Percentiles rank a stretch among this genome's conserved stretches.
These are phyloP conservation scores for Bujurquina vittata DNA, from an alignment of 2,113 vertebrate species.

Conservation along the genomic window DNA sequence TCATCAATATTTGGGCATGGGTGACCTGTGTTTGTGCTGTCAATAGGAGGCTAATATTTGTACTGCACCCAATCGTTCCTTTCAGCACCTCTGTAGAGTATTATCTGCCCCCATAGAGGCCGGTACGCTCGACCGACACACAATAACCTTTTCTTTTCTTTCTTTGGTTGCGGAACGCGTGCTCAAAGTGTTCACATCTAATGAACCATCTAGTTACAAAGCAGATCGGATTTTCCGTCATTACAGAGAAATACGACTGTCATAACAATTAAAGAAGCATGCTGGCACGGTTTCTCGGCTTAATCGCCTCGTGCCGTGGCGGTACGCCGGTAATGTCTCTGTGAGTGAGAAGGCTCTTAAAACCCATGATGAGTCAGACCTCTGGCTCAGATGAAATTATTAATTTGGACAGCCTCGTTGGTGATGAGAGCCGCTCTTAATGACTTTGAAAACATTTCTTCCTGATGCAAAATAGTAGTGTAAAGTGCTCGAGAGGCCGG, in stretches of 20 bases:
- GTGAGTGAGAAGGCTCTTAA: too few species aligned
- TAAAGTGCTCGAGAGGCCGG: not conserved
- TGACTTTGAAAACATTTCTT: not conserved
- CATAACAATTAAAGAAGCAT: not conserved
- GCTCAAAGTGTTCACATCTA: not conserved
- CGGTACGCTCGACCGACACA: not conserved
- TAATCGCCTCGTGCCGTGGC: not conserved
- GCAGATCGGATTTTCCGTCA: not conserved
- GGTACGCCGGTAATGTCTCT: not conserved
- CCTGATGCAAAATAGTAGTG: not conserved
- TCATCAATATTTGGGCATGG: constrained; percentile 41
- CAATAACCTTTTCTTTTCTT: too few species aligned
- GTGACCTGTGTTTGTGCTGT: not conserved
- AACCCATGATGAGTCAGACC: not conserved
- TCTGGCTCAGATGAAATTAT: not conserved
- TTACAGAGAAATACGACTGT: not conserved
- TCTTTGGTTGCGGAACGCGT: too few species aligned
- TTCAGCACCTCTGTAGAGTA: not conserved
- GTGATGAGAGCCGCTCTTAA: not conserved
- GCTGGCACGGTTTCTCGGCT: not conserved
- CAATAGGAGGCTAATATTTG: too few species aligned
- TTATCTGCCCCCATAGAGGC: not conserved
- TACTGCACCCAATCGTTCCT: not conserved
- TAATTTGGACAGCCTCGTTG: not conserved
- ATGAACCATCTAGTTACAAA: not conserved